phyloP scores from a whole-genome alignment of 2,888 invertebrate species.

The Microctonus brassicae region DNA sequence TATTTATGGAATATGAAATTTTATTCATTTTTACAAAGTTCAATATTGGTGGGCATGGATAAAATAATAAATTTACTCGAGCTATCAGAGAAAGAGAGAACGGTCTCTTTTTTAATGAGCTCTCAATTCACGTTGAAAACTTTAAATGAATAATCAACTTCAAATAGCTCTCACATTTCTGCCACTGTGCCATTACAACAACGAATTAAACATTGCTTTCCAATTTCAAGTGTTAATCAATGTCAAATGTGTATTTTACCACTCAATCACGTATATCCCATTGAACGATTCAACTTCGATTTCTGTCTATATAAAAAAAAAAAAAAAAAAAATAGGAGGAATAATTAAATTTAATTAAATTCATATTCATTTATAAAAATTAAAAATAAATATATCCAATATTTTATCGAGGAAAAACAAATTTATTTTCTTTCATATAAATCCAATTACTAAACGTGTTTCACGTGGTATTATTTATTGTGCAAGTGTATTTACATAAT shows the following conservation, averaged over 20 bases:
- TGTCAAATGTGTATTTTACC: not conserved
- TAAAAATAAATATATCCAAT: not conserved
- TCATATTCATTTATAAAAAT: not conserved
- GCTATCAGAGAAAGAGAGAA: not conserved
- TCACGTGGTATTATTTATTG: constrained; percentile 5
- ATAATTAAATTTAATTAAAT: constrained; percentile 8
- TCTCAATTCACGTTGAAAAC: constrained; percentile 51
- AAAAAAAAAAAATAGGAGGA: not conserved
- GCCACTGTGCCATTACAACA: constrained; percentile 52
- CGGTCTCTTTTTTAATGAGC: constrained; percentile 44
- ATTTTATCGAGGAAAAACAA: not conserved
- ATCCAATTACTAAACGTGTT: constrained; percentile 5
- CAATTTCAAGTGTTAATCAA: constrained; percentile 56
- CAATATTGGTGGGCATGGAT: too few relatives aligned
- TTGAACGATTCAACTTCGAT: not conserved
- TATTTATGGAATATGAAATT: too few relatives aligned
- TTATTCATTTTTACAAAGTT: too few relatives aligned
- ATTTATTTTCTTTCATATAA: not conserved
- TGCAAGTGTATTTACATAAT: constrained; percentile 11
- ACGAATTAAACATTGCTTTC: constrained; percentile 56
- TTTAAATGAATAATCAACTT: constrained; percentile 44
- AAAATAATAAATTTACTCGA: not conserved
- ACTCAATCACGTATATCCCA: constrained; percentile 26
- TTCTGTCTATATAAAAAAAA: not conserved
- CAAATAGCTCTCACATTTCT: constrained; percentile 33